Evolutionary conservation across 1,140 invertebrate genomes (phyloP).

Genomic region (Zaprionus ghesquierei): DNA sequence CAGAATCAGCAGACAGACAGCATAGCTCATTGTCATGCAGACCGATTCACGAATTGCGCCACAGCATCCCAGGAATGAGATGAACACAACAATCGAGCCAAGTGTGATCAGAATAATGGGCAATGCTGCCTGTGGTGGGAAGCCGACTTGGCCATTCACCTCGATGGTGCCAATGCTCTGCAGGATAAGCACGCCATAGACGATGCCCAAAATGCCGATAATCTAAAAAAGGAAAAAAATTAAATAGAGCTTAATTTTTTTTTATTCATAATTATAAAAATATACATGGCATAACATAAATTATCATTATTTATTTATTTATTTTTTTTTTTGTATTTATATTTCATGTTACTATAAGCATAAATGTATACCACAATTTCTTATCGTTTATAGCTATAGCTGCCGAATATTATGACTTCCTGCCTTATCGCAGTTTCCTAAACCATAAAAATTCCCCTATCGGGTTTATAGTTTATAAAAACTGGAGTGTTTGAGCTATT

Average conservation of each 20-base stretch:
- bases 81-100: conserved; percentile 89
- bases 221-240: conserved; percentile 83
- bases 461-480: too few relatives aligned
- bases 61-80: conserved; percentile 93
- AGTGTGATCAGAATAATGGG: conserved; percentile 88
- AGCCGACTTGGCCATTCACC: conserved; percentile 83
- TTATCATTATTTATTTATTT: too few relatives aligned
- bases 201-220: conserved; percentile 85
- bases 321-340: too few relatives aligned
- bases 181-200: conserved; percentile 85
- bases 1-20: conserved; percentile 86
- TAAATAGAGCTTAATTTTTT: too few relatives aligned
- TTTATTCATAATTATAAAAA: not conserved
- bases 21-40: conserved; percentile 91
- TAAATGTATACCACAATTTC: too few relatives aligned
- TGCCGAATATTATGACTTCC: too few relatives aligned
- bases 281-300: too few relatives aligned
- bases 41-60: conserved; percentile 92
- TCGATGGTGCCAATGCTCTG: conserved; percentile 83
- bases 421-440: too few relatives aligned
- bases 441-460: too few relatives aligned
- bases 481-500: too few relatives aligned
- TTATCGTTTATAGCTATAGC: too few relatives aligned
- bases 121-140: conserved; percentile 83
- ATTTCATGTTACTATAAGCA: too few relatives aligned